Conservation (phyloP, 2,797 vertebrate genomes). For the Diglossa cyanea region DNA sequence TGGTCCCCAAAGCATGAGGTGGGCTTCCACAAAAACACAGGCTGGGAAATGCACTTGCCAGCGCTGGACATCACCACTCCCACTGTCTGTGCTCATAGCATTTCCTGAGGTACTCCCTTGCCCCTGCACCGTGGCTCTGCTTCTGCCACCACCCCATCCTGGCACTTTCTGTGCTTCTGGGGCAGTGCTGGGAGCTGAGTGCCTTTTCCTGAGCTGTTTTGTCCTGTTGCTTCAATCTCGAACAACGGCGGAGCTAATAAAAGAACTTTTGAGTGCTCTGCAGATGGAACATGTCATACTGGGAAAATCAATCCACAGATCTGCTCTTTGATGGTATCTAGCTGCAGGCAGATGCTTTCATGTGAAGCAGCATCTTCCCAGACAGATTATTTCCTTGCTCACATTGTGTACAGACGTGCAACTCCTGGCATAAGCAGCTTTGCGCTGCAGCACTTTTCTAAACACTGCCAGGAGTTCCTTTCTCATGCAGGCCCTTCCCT, state of each 20-base stretch:
- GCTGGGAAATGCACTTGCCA: background rate
- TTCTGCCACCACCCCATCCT: background rate
- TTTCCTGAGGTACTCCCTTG: background rate
- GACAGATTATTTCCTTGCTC: slow-evolving; percentile 37
- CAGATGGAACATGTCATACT: slow-evolving; percentile 19
- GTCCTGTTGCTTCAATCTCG: background rate
- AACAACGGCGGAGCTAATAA: background rate
- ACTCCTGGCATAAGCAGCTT: background rate
- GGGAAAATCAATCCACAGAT: slow-evolving; percentile 46
- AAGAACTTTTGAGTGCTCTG: slow-evolving; percentile 11
- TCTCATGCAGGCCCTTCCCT: background rate
- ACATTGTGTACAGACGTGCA: background rate
- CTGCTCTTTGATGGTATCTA: slow-evolving; percentile 54
- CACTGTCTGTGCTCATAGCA: accelerated
- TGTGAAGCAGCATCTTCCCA: slow-evolving; percentile 46
- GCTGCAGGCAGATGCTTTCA: slow-evolving; percentile 58
- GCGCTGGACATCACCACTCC: accelerated
- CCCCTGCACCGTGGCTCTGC: background rate
- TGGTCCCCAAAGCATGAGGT: background rate
- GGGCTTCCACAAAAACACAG: background rate
- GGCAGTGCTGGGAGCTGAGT: background rate
- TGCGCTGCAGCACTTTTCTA: background rate
- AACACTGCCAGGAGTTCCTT: background rate
- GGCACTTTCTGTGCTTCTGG: background rate
- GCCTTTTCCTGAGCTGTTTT: background rate